Base-by-base conservation (phyloP, 2,797 vertebrate species). In the Thamnophis elegans region DNA sequence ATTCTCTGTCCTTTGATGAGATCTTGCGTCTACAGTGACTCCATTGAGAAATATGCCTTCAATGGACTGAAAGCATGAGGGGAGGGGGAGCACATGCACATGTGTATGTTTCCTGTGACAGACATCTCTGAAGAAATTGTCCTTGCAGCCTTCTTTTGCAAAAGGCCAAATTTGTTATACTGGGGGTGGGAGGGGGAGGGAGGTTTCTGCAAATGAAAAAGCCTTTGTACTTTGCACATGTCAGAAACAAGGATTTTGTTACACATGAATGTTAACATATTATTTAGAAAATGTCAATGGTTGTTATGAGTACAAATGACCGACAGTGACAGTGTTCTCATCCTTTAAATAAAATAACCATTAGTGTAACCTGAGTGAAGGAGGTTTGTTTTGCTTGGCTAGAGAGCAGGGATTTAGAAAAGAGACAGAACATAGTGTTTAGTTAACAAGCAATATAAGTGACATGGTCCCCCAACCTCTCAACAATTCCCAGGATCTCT, bases 331-430 rank as follows among this genome's bases (percentile, higher is more conserved):
- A 97, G 97, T 98, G 97, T 98, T 98, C 97, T 96, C 94, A 97
- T 97, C 97, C 97, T 97, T 97, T 97, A 97, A 98, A 97, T 98
- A 98, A 98, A 97, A 96, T 96, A 96, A 97, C 94, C 92, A 95
- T 96, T 97, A 96, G 97, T 93, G 93, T 94, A 96, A 87, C 93
- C 94, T 62, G 51, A 91, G 88, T 95, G 91, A 94, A 94, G 88
- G 13, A 25, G 53, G 2, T 0, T 93, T 89, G 22, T 89, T 91
- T 93, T 47, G 55, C 20, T 62, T 85, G 58, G 32, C 22, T 55
- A 53, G 56, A 82, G 51, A 68, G 59, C 36, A 55, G n/a, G 7
- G 14, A 13, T 12, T 22, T 42, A 10, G 68, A 36, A 82, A 36
- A 88, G 36, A 58, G n/a, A 26, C 4, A 53, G 85, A 22, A 28